phyloP scores from a whole-genome alignment of 1,140 invertebrate genomes.

The Diorhabda elongata region DNA sequence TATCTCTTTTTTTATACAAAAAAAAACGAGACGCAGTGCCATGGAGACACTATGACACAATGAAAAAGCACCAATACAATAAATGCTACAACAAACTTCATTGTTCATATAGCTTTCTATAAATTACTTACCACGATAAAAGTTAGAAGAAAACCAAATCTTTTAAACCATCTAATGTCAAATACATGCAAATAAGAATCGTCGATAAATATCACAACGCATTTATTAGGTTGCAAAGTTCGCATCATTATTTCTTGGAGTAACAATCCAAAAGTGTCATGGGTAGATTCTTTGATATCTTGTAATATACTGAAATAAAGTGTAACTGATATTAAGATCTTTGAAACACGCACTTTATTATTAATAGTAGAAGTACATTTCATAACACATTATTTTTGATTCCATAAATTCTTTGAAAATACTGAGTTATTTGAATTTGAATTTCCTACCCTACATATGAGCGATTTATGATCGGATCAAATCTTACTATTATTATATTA shows the following conservation, averaged over 20 bases:
- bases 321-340: neutral
- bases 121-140: constrained; percentile 50
- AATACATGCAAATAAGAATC: constrained; percentile 52
- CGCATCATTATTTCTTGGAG: constrained; percentile 38
- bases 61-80: no score
- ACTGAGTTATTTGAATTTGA: no score
- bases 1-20: no score
- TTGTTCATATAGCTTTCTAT: constrained; percentile 17
- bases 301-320: neutral
- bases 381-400: no score
- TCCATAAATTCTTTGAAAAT: no score
- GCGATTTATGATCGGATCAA: no score
- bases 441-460: no score
- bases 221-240: constrained; percentile 42
- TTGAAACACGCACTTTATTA: no score
- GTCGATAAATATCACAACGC: constrained; percentile 52
- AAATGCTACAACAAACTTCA: neutral
- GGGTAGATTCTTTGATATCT: neutral
- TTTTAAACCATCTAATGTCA: constrained; percentile 47
- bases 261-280: constrained; percentile 25
- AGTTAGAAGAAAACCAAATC: constrained; percentile 45
- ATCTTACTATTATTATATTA: no score
- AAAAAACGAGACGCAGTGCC: no score
- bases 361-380: no score
- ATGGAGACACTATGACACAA: no score